These are phyloP conservation scores for Megalopta genalis DNA, from an alignment of 1,140 invertebrate species.

Conservation along the genomic window DNA sequence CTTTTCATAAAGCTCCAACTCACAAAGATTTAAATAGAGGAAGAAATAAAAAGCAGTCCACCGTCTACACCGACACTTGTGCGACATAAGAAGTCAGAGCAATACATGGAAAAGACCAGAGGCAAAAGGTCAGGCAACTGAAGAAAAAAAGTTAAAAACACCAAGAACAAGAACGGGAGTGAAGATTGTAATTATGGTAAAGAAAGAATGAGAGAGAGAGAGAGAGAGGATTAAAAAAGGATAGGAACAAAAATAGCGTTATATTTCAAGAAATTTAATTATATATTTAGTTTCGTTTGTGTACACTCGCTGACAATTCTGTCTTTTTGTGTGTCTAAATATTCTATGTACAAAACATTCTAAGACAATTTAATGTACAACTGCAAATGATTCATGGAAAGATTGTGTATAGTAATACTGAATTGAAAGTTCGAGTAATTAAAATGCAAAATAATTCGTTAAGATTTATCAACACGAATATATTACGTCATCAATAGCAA, in stretches of 20 bases:
- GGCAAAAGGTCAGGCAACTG: neutral
- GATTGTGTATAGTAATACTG: neutral
- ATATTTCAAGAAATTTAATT: no score
- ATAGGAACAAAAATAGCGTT: no score
- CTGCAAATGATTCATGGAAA: no score
- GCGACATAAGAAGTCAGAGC: neutral
- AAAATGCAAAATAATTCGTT: conserved; percentile 19
- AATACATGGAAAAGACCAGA: neutral
- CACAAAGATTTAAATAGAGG: no score
- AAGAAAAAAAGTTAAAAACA: neutral
- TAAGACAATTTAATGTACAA: neutral
- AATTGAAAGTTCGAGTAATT: neutral
- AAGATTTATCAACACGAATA: conserved; percentile 18
- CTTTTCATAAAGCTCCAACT: no score
- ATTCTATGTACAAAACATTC: neutral
- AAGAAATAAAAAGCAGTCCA: no score
- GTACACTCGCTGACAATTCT: no score
- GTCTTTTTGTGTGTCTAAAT: neutral
- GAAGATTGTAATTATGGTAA: neutral
- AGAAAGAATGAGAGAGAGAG: no score
- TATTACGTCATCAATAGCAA: conserved; percentile 10
- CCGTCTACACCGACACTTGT: neutral
- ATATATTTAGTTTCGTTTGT: no score
- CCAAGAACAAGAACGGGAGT: neutral
- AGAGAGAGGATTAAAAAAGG: no score